Evolutionary conservation across 2,888 invertebrate genomes (phyloP), one percentile per base, ranked within the genome.

Genomic region (Horisme vitalbata): DNA sequence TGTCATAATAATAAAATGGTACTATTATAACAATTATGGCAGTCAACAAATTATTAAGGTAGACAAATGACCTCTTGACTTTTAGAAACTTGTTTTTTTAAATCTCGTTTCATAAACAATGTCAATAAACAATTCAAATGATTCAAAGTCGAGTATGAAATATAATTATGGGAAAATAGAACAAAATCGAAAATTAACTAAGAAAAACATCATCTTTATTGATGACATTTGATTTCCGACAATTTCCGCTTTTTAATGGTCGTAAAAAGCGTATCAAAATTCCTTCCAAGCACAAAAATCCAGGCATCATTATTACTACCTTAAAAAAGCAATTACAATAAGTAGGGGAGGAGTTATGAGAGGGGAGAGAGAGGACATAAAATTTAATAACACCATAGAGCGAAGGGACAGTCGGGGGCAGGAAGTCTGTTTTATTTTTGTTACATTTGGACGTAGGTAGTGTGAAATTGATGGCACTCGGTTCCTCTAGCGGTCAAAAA

Each of bases 251-350:
- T 37, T 38, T 36, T 23, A 47, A 44, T 32, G 27, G 21, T 14
- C 50, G n/a, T 43, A 41, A 46, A 52, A 49, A 44, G n/a, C 14
- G 36, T 28, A 52, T 50, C 41, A 47, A 46, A 52, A 49, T 41
- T 33, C 39, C 27, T 27, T 38, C 26, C 30, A 27, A n/a, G 21
- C 39, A 28, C 37, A 35, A 52, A 57, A 48, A 50, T 51, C 44
- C 45, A 48, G 39, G 39, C 45, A 54, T 59, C 59, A 58, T 66
- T 57, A 57, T 65, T 65, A 70, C 71, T 68, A 71, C 71, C 70
- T 61, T 59, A 68, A 68, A 64, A 67, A 57, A 45, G 61, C 68
- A 72, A 74, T 75, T 75, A 71, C 60, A 64, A 62, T 65, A 72
- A 75, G 66, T 66, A 68, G 61, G 53, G 55, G 57, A 57, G 61